A percentile compares a stretch with the other conserved stretches of the same genome.
These are phyloP conservation scores for Charanyca ferruginea DNA, from an alignment of 2,888 invertebrate species.

Conservation along the genomic window DNA sequence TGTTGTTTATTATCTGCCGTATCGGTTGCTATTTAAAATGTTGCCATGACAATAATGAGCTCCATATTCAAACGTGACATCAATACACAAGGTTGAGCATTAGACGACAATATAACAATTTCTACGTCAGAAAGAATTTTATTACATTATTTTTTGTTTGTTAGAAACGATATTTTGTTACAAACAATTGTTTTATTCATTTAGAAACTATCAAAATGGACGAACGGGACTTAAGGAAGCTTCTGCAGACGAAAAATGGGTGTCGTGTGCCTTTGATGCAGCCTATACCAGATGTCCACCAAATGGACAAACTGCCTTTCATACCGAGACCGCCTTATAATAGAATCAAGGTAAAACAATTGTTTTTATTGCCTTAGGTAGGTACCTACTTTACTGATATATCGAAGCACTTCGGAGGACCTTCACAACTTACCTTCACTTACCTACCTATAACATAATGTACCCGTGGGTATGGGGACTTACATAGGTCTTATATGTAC, in stretches of 20 bases:
- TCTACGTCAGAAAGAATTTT: conserved; percentile 29
- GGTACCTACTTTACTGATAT: neutral
- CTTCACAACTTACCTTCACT: too few relatives aligned
- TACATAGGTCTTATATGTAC: too few relatives aligned
- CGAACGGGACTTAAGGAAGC: conserved; percentile 84
- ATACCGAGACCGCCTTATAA: conserved; percentile 84
- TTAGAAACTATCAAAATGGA: conserved; percentile 74
- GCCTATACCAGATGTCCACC: conserved; percentile 82
- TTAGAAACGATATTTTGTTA: conserved; percentile 36
- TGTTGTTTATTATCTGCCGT: conserved; percentile 21
- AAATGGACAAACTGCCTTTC: conserved; percentile 84
- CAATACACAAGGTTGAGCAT: conserved; percentile 24
- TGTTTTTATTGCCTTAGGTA: conserved; percentile 13
- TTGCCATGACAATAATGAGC: conserved; percentile 50
- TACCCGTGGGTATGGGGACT: neutral
- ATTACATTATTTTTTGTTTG: conserved; percentile 25
- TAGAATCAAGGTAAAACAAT: conserved; percentile 81
- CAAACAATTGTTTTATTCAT: conserved; percentile 50
- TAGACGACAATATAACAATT: neutral
- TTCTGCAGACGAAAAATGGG: conserved; percentile 86
- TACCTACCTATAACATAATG: too few relatives aligned
- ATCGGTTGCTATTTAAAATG: conserved; percentile 53
- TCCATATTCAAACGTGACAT: conserved; percentile 49
- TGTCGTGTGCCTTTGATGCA: conserved; percentile 83
- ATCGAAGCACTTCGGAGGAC: neutral